These are phyloP conservation scores for Oscheius sp. DNA, from an alignment of 2,888 invertebrate species.

Conservation along the genomic window DNA sequence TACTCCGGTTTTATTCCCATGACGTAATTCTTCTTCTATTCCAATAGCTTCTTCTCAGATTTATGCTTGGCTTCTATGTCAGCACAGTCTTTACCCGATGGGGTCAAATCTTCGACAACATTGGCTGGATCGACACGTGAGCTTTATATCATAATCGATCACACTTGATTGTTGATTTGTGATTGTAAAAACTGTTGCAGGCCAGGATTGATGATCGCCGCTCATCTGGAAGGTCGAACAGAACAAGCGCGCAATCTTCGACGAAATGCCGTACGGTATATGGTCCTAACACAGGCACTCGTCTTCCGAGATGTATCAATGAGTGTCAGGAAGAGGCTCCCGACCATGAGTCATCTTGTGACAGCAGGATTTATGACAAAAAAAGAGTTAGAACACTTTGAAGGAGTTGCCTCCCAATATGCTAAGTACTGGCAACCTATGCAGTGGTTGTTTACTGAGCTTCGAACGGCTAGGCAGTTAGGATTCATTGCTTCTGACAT, in stretches of 20 bases:
- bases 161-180: not conserved
- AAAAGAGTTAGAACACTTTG: slow-evolving; percentile 63
- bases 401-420: slow-evolving; percentile 58
- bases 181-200: slow-evolving; percentile 36
- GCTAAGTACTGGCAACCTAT: slow-evolving; percentile 67
- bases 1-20: slow-evolving; percentile 66
- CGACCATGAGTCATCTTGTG: slow-evolving; percentile 65
- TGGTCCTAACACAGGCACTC: slow-evolving; percentile 61
- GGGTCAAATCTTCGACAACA: slow-evolving; percentile 64
- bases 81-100: slow-evolving; percentile 62
- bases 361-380: slow-evolving; percentile 66
- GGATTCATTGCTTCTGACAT: slow-evolving; percentile 59
- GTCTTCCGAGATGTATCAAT: slow-evolving; percentile 61
- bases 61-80: slow-evolving; percentile 67
- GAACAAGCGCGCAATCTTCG: slow-evolving; percentile 11
- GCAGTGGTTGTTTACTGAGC: slow-evolving; percentile 59
- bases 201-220: slow-evolving; percentile 61
- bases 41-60: slow-evolving; percentile 38
- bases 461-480: slow-evolving; percentile 42
- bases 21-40: slow-evolving; percentile 64
- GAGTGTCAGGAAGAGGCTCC: slow-evolving; percentile 64
- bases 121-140: slow-evolving; percentile 69
- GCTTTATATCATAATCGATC: not conserved
- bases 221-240: slow-evolving; percentile 50
- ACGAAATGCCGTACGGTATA: slow-evolving; percentile 43